Evolutionary conservation across 2,797 vertebrate species (phyloP).

Genomic region (Neostethus bicornis): DNA sequence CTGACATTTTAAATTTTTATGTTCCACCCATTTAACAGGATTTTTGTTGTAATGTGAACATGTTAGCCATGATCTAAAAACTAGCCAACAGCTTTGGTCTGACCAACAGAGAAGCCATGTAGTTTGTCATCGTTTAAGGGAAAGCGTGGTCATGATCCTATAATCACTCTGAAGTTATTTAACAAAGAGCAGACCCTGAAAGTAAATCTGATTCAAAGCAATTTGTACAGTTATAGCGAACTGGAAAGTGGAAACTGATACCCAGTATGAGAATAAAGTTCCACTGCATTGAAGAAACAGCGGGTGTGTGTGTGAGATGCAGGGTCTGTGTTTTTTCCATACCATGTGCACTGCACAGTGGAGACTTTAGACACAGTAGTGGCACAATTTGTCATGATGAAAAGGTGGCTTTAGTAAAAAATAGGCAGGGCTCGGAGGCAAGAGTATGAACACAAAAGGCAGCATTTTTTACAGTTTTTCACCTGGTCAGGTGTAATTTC

Average conservation of each 20-base stretch:
- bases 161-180: constrained; percentile 64
- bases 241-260: constrained; percentile 75
- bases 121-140: constrained; percentile 69
- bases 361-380: constrained; percentile 30
- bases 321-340: constrained; percentile 23
- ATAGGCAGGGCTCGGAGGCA: constrained; percentile 4
- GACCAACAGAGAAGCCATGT: constrained; percentile 53
- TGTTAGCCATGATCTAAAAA: constrained; percentile 16
- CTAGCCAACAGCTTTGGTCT: constrained; percentile 29
- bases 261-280: constrained; percentile 65
- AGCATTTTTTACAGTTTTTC: not conserved
- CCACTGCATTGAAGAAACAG: constrained; percentile 61
- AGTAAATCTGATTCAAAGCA: constrained; percentile 75
- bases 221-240: constrained; percentile 78
- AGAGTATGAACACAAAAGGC: not conserved
- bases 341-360: constrained; percentile 10
- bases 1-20: constrained; percentile 18
- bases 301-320: constrained; percentile 15
- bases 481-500: not conserved
- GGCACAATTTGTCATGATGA: constrained; percentile 17
- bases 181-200: constrained; percentile 71
- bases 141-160: constrained; percentile 66
- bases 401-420: not conserved
- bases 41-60: constrained; percentile 18
- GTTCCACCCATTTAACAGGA: constrained; percentile 9